phyloP scores from a whole-genome alignment of 2,113 vertebrate genomes.

The Peromyscus maniculatus region DNA sequence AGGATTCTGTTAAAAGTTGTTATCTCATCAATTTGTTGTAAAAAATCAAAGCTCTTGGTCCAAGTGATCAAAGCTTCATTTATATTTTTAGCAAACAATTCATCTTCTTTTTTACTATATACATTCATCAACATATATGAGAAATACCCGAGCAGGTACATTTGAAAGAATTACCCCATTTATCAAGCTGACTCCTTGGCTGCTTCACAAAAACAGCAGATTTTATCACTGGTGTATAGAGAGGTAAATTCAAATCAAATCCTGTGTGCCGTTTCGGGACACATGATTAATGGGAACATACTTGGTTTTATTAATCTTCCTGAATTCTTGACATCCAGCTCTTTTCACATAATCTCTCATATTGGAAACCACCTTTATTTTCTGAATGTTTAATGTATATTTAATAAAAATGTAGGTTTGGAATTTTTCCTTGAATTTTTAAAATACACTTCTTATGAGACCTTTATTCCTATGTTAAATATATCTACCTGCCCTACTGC shows the following conservation, averaged over 20 bases:
- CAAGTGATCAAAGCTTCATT: slow-evolving; percentile 70
- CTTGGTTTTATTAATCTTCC: slow-evolving; percentile 79
- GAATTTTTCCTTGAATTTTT: slow-evolving; percentile 56
- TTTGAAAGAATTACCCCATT: slow-evolving; percentile 78
- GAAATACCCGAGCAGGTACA: slow-evolving; percentile 71
- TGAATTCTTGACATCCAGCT: slow-evolving; percentile 64
- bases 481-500: slow-evolving; percentile 52
- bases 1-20: slow-evolving; percentile 53
- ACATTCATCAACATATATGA: slow-evolving; percentile 54
- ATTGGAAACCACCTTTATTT: slow-evolving; percentile 71
- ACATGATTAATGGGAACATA: slow-evolving; percentile 78
- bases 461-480: slow-evolving; percentile 65
- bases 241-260: slow-evolving; percentile 72
- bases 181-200: slow-evolving; percentile 85
- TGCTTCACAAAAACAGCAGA: slow-evolving; percentile 82
- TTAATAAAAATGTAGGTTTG: slow-evolving; percentile 60
- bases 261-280: slow-evolving; percentile 62
- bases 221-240: slow-evolving; percentile 69
- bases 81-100: slow-evolving; percentile 76
- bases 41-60: slow-evolving; percentile 32
- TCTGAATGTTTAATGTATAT: slow-evolving; percentile 66
- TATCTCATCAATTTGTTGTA: slow-evolving; percentile 11
- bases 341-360: slow-evolving; percentile 57
- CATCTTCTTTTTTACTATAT: slow-evolving; percentile 66
- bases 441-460: slow-evolving; percentile 24